A percentile compares a stretch with the other conserved stretches of the same genome.
Evolutionary conservation across 2,888 invertebrate species (phyloP).

Genomic region (Heliconius charithonia): DNA sequence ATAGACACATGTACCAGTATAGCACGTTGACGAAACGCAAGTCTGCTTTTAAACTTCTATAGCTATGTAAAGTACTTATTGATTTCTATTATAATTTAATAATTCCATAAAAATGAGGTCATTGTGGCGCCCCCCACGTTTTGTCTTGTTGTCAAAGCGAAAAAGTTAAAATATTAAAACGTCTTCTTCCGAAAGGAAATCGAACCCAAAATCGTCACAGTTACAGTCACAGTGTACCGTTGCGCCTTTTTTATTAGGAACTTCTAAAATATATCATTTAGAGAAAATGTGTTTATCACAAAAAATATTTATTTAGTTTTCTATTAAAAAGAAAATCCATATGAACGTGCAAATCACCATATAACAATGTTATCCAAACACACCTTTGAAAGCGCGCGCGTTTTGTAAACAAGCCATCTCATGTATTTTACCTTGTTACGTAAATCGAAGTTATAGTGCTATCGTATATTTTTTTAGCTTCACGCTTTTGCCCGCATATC

Average conservation of each 20-base stretch:
- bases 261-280: not conserved
- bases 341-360: not conserved
- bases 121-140: too few species aligned
- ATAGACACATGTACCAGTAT: not conserved
- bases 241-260: not conserved
- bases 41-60: not conserved
- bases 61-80: not conserved
- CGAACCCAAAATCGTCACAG: not conserved
- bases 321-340: not conserved
- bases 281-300: not conserved
- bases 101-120: too few species aligned
- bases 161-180: not conserved
- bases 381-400: slow-evolving; percentile 1
- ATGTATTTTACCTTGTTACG: slow-evolving; percentile 1
- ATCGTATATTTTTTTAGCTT: not conserved
- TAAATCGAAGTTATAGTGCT: not conserved
- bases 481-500: not conserved
- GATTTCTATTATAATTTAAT: too few species aligned
- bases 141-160: not conserved
- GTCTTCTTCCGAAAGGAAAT: not conserved
- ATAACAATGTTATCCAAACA: slow-evolving; percentile 14
- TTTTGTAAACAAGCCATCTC: slow-evolving; percentile 20
- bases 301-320: not conserved
- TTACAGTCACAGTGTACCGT: too few species aligned
- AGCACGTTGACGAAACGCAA: not conserved